These are phyloP conservation scores for Tillus elongatus DNA, from an alignment of 2,888 invertebrate species.

Conservation along the genomic window DNA sequence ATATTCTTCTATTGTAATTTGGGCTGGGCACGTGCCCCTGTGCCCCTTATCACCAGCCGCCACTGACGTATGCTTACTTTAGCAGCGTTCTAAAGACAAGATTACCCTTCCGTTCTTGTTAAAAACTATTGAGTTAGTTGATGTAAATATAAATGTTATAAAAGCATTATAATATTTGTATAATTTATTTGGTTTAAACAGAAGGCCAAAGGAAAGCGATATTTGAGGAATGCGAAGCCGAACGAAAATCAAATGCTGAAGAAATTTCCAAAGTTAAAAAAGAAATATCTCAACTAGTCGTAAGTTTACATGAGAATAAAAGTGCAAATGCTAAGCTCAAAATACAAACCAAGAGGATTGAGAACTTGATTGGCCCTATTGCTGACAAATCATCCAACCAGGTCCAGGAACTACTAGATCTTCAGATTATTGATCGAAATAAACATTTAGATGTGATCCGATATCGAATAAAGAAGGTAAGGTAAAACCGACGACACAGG, in stretches of 20 bases:
- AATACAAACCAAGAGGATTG: constrained; percentile 27
- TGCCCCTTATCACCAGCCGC: too few relatives aligned
- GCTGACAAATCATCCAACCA: constrained; percentile 45
- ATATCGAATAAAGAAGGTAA: constrained; percentile 56
- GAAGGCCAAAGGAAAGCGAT: constrained; percentile 81
- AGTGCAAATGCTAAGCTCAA: constrained; percentile 41
- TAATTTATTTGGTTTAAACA: too few relatives aligned
- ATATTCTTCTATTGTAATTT: too few relatives aligned
- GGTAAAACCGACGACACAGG: too few relatives aligned
- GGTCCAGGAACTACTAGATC: constrained; percentile 50
- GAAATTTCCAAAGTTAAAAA: constrained; percentile 63
- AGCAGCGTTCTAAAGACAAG: too few relatives aligned
- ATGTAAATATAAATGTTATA: too few relatives aligned
- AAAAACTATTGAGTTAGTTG: too few relatives aligned
- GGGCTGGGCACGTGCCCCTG: too few relatives aligned
- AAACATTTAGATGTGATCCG: constrained; percentile 66
- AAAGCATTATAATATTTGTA: too few relatives aligned
- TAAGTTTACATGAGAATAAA: constrained; percentile 50
- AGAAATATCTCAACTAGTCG: constrained; percentile 56
- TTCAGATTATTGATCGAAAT: constrained; percentile 60
- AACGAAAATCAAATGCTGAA: constrained; percentile 61
- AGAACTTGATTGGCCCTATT: constrained; percentile 39
- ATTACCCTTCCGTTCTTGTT: too few relatives aligned
- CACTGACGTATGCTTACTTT: too few relatives aligned
- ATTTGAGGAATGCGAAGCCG: constrained; percentile 70